Conservation (phyloP, 1,140 invertebrate genomes). For the Rhizoglyphus robini region DNA sequence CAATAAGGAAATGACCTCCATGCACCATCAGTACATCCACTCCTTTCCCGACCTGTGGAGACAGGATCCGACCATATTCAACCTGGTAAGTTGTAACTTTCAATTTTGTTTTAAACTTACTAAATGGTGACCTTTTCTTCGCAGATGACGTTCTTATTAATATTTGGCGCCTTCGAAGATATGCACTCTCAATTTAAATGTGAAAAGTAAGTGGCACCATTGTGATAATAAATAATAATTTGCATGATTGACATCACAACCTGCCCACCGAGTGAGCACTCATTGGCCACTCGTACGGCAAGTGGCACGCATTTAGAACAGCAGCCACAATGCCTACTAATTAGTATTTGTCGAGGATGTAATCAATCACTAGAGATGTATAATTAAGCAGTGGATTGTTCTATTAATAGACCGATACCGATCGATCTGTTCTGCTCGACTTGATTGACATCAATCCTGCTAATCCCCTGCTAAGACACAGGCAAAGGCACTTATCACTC, state of each 20-base stretch:
- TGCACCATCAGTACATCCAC: constrained; percentile 1
- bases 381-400: neutral
- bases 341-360: neutral
- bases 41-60: neutral
- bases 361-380: neutral
- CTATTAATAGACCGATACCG: too few species aligned
- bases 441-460: too few species aligned
- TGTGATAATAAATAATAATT: too few species aligned
- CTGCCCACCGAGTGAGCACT: too few species aligned
- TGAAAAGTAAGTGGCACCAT: constrained; percentile 2
- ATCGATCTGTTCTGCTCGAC: too few species aligned
- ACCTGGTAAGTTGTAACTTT: constrained; percentile 1
- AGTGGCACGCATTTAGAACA: neutral
- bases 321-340: neutral
- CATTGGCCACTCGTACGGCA: neutral
- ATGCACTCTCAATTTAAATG: constrained; percentile 2
- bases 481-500: too few species aligned
- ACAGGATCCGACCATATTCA: constrained; percentile 1
- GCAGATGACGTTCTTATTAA: constrained; percentile 3
- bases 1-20: neutral
- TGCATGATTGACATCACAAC: too few species aligned
- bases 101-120: neutral
- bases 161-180: constrained; percentile 4
- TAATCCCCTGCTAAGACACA: too few species aligned
- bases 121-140: neutral